Evolutionary conservation across 2,888 invertebrate species (phyloP), one percentile per base, ranked within the genome.

Genomic region (Caenorhabditis zanzibari): DNA sequence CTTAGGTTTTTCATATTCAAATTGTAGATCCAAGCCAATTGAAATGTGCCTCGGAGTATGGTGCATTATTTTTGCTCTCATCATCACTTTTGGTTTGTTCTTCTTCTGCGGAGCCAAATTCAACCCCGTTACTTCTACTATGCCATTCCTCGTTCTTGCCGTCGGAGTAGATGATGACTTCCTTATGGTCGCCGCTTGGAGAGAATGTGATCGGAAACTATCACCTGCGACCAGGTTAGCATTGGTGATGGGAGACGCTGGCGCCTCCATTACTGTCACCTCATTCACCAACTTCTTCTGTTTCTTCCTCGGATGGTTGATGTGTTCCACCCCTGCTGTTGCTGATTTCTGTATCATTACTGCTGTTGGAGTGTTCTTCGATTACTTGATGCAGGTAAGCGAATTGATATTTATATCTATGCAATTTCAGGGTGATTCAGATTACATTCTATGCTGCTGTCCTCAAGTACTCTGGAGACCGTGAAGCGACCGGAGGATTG

Each of bases 201-300:
- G 92, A 61, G 91, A 91, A 81, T 86, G 90, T 35, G 90, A 92
- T 74, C 74, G 88, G 7, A 84, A 85, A 12, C 44, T 86, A 9
- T 85, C 88, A 12, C 52, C 79, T 14, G 81, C 76, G 0, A 82
- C 77, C 14, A 26, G 82, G 56, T 61, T 92, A 77, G 92, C 90
- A 9, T 75, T 89, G 28, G 90, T 91, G 22, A 92, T 92, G 92
- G 90, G 88, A 26, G 92, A 92, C 69, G 92, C 92, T 14, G 92
- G 92, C 0, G 91, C 92, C 16, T 89, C 89, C 2, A 92, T 92
- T 69, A 92, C 92, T 26, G 91, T 91, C 49, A 92, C 92, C 32
- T 91, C 92, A 7, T 88, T 92, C 85, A 92, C 92, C 61, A 91
- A 92, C 85, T 92, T 92, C 84, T 91, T 92, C 82, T 92, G 92